A percentile compares a stretch with the other conserved stretches of the same genome.
Conservation (phyloP, 2,113 vertebrate genomes). For the Otolemur garnettii region DNA sequence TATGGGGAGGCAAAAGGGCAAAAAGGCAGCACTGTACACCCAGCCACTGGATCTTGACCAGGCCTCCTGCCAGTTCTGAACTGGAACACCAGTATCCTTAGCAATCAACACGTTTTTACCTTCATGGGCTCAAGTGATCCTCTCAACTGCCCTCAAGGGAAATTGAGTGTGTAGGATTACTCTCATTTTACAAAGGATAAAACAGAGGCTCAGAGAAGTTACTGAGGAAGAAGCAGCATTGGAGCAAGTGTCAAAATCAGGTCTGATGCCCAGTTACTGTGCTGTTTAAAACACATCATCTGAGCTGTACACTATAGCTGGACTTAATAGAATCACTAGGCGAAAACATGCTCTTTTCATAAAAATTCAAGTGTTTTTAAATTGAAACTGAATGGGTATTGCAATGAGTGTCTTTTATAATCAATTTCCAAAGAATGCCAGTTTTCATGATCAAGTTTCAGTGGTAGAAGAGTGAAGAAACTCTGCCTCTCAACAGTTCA, state of each 20-base stretch:
- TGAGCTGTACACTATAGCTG: not conserved
- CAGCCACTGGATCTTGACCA: rapidly evolving
- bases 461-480: not conserved
- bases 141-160: not conserved
- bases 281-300: not conserved
- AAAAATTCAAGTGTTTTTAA: not conserved
- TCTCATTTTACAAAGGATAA: not conserved
- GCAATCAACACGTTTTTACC: not conserved
- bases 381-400: not conserved
- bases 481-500: not conserved
- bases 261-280: not conserved
- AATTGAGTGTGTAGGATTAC: not conserved
- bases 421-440: not conserved
- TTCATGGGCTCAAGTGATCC: not conserved
- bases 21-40: not conserved
- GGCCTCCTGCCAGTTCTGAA: not conserved
- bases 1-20: not conserved
- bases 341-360: not conserved
- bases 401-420: not conserved
- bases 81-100: not conserved
- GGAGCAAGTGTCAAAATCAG: not conserved
- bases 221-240: not conserved
- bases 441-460: conserved; percentile 26
- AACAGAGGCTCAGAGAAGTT: not conserved
- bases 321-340: not conserved